These are phyloP conservation scores for Philotrypesis tridentata DNA, from an alignment of 1,140 invertebrate species.

Conservation along the genomic window DNA sequence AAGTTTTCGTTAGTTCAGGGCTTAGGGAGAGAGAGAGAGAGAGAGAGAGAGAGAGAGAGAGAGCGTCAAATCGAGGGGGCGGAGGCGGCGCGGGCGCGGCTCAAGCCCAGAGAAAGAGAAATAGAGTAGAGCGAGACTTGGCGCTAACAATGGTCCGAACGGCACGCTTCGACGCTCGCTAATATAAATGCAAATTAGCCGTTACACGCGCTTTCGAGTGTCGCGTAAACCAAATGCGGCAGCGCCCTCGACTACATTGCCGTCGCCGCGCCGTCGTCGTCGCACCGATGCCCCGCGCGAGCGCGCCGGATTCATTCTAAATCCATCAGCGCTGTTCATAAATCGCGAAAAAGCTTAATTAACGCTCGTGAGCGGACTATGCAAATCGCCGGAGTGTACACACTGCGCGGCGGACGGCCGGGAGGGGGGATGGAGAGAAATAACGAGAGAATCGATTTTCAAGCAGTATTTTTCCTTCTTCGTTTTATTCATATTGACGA, in stretches of 20 bases:
- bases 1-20: slow-evolving; percentile 23
- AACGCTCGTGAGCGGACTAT: background rate
- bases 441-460: background rate
- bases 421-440: no score
- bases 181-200: slow-evolving; percentile 61
- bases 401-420: no score
- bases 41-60: background rate
- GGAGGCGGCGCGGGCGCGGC: no score
- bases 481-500: background rate
- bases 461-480: background rate
- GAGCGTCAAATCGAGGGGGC: background rate
- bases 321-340: slow-evolving; percentile 26
- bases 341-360: slow-evolving; percentile 36
- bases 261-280: no score
- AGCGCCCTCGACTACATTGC: background rate
- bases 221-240: slow-evolving; percentile 43
- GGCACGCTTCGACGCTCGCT: slow-evolving; percentile 51
- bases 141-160: slow-evolving; percentile 49
- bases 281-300: background rate
- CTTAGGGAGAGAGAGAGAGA: background rate
- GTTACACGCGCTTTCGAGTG: slow-evolving; percentile 51
- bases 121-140: background rate
- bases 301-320: background rate
- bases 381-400: background rate
- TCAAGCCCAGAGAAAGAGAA: slow-evolving; percentile 8